Percentiles rank a stretch among this genome's conserved stretches.
Conservation (phyloP, 1,140 invertebrate genomes). For the Planococcus citri region DNA sequence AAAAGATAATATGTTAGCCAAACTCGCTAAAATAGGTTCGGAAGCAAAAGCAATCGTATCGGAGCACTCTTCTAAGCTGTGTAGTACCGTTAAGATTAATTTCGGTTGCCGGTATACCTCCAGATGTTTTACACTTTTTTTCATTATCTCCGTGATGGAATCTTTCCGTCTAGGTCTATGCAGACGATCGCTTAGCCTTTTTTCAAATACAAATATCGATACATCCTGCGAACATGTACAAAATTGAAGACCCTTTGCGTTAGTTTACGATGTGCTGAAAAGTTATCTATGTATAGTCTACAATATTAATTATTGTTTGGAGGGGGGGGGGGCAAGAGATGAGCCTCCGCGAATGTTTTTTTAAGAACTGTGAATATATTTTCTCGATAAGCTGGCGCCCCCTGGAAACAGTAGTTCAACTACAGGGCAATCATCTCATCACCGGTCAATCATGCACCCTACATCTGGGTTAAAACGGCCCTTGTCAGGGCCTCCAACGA, state of each 20-base stretch:
- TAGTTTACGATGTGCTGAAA: too few relatives aligned
- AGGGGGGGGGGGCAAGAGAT: too few relatives aligned
- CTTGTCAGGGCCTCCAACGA: too few relatives aligned
- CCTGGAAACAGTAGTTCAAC: too few relatives aligned
- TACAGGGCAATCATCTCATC: too few relatives aligned
- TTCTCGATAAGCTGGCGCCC: too few relatives aligned
- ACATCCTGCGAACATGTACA: conserved; percentile 63
- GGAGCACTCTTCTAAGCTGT: conserved; percentile 61
- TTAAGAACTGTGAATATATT: too few relatives aligned
- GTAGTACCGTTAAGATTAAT: conserved; percentile 55
- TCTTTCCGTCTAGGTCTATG: conserved; percentile 89
- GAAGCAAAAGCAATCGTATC: conserved; percentile 85
- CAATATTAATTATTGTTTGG: too few relatives aligned
- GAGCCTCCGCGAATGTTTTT: too few relatives aligned
- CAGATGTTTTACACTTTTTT: conserved; percentile 64
- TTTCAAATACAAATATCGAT: conserved; percentile 91
- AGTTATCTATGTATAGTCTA: too few relatives aligned
- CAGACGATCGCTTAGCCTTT: conserved; percentile 81
- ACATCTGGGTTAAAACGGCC: too few relatives aligned
- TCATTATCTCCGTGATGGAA: conserved; percentile 77
- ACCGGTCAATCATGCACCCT: too few relatives aligned
- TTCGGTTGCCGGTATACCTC: conserved; percentile 79
- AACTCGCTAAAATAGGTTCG: conserved; percentile 73
- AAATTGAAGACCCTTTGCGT: conserved; percentile 8
- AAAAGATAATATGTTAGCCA: conserved; percentile 74